These are phyloP conservation scores for Tigriopus californicus DNA, from an alignment of 2,888 invertebrate species.

Conservation along the genomic window DNA sequence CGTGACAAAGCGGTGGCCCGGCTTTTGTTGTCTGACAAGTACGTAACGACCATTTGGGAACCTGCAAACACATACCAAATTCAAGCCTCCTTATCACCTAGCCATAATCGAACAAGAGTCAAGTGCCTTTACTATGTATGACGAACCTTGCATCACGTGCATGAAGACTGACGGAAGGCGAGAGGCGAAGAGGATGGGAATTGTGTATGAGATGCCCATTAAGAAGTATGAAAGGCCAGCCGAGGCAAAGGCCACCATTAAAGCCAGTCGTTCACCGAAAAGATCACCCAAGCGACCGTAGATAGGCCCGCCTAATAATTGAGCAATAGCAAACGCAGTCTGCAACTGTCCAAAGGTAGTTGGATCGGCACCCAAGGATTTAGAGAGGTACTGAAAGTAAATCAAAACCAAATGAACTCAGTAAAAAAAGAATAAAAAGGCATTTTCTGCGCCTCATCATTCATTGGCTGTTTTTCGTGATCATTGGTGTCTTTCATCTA, in stretches of 20 bases:
- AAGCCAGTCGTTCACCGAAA: conserved; percentile 7
- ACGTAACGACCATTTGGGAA: conserved; percentile 8
- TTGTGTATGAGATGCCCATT: conserved; percentile 6
- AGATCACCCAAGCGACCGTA: conserved; percentile 12
- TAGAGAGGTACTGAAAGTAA: conserved; percentile 8
- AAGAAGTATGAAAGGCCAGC: conserved; percentile 6
- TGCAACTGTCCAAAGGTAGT: conserved; percentile 9
- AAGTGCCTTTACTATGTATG: background rate
- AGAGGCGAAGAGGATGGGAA: conserved; percentile 7
- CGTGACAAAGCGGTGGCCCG: background rate
- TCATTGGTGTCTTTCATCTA: no score
- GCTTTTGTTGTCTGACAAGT: background rate
- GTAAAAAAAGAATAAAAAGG: no score
- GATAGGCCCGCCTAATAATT: conserved; percentile 13
- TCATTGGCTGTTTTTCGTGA: no score
- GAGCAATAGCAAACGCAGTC: conserved; percentile 10
- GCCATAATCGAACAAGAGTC: no score
- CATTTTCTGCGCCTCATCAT: no score
- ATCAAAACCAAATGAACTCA: background rate
- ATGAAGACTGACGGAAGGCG: conserved; percentile 10
- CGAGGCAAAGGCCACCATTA: conserved; percentile 2
- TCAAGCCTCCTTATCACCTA: no score
- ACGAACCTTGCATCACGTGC: conserved; percentile 14
- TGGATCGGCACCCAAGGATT: conserved; percentile 6
- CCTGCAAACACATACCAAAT: background rate